A percentile compares a stretch with the other conserved stretches of the same genome.
Evolutionary conservation across 2,888 invertebrate species (phyloP).

Genomic region (Dryocosmus kuriphilus): DNA sequence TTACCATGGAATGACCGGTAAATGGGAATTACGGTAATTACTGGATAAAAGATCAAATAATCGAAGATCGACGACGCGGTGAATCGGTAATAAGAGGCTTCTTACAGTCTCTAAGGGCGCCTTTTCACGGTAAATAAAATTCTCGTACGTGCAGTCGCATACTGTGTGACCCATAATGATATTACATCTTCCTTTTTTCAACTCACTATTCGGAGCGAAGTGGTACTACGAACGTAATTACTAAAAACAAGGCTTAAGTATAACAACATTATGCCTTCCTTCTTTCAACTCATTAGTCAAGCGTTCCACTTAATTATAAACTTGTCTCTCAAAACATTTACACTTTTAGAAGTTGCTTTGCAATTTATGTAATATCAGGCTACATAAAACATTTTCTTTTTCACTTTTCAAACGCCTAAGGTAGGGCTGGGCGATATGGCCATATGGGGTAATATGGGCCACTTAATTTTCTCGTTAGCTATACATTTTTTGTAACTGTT

Average conservation of each 20-base stretch:
- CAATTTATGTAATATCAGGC: neutral
- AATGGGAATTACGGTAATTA: constrained; percentile 65
- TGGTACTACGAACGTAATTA: too few species aligned
- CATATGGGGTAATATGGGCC: too few species aligned
- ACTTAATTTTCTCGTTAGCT: too few species aligned
- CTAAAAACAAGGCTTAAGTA: too few species aligned
- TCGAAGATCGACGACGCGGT: constrained; percentile 45
- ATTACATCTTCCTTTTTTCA: too few species aligned
- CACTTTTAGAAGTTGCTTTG: neutral
- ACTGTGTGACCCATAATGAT: too few species aligned
- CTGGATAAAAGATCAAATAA: constrained; percentile 59
- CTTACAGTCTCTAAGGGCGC: neutral
- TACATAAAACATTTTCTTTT: neutral
- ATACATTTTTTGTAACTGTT: too few species aligned
- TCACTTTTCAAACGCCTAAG: too few species aligned
- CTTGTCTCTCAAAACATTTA: neutral
- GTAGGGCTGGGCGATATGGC: too few species aligned
- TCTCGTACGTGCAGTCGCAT: constrained; percentile 47
- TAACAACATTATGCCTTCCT: too few species aligned
- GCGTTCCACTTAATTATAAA: neutral
- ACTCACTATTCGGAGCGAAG: too few species aligned
- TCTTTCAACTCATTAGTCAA: too few species aligned
- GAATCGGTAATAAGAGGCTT: constrained; percentile 21
- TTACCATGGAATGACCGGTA: constrained; percentile 60
- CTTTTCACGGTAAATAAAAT: constrained; percentile 34